Conservation (phyloP, 2,113 vertebrate species). For the Ochotona curzoniae region DNA sequence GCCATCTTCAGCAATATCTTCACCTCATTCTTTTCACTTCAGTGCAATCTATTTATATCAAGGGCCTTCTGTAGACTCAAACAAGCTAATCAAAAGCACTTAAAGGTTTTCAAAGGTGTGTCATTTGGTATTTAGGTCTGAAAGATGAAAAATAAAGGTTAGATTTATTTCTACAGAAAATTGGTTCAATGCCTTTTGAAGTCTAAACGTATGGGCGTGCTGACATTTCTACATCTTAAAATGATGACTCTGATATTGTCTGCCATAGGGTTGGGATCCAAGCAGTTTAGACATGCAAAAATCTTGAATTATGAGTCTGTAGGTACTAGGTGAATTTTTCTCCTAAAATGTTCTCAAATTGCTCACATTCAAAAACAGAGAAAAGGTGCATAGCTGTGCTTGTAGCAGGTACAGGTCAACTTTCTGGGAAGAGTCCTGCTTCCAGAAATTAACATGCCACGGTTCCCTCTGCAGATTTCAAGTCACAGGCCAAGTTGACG, state of each 20-base stretch:
- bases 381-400: neutral
- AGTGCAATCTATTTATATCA: neutral
- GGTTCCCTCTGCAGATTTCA: constrained; percentile 31
- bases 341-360: no score
- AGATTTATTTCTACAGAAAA: neutral
- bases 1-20: neutral
- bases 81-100: neutral
- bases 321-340: no score
- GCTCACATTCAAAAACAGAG: neutral
- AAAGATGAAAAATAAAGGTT: neutral
- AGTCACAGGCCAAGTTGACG: neutral
- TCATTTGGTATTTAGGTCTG: neutral
- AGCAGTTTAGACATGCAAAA: neutral
- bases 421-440: neutral
- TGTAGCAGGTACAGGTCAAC: neutral
- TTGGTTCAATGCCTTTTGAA: neutral
- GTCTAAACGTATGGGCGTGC: neutral
- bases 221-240: neutral
- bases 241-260: neutral
- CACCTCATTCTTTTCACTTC: no score
- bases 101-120: neutral
- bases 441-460: neutral
- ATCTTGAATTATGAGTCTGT: neutral
- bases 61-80: neutral
- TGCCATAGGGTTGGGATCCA: neutral